Base-by-base conservation (phyloP, 2,888 invertebrate genomes). In the Xestia c-nigrum region DNA sequence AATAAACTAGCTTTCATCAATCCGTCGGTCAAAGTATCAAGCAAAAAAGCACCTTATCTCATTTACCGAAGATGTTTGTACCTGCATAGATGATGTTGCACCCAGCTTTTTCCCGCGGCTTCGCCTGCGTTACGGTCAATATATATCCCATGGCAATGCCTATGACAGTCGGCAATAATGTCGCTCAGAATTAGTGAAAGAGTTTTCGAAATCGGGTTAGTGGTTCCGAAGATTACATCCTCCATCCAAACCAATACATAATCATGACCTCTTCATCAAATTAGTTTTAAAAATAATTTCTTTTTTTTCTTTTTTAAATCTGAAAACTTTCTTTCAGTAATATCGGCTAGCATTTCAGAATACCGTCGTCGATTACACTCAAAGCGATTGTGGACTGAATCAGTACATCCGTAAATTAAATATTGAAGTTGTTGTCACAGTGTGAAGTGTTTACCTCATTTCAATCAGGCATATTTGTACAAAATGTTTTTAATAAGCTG, bases 331-430 rank as follows among this genome's bases (percentile, higher is more conserved):
- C 6, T 43, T 64, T 64, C n/a, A 43, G 31, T n/a, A 5, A 52
- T 5, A 46, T 31, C 43, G 14, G 40, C 46, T 9, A 50, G 0
- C 3, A 3, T 47, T 59, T 59, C 76, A 59, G 67, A 76, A 76
- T 75, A 76, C 40, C 50, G 76, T 21, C 57, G 40, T 67, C 31
- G 40, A 59, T 66, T 50, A 74, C 40, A 59, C 57, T 74, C 47
- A 12, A 19, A 59, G 24, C 47, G 66, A 76, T 57, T 50, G 47
- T 40, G 31, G 19, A 75, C 31, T 16, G 59, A 47, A 59, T 66
- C 40, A n/a, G 47, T 59, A 47, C 47, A 31, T 31, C n/a, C 9
- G 38, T 21, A 40, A 19, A 75, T 50, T 21, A 40, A 19, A 75
- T 50, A 73, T 73, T 46, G n/a, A 64, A 31, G 50, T n/a, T 50